Base-by-base conservation (phyloP, 2,888 invertebrate genomes). In the Andrena fulva region DNA sequence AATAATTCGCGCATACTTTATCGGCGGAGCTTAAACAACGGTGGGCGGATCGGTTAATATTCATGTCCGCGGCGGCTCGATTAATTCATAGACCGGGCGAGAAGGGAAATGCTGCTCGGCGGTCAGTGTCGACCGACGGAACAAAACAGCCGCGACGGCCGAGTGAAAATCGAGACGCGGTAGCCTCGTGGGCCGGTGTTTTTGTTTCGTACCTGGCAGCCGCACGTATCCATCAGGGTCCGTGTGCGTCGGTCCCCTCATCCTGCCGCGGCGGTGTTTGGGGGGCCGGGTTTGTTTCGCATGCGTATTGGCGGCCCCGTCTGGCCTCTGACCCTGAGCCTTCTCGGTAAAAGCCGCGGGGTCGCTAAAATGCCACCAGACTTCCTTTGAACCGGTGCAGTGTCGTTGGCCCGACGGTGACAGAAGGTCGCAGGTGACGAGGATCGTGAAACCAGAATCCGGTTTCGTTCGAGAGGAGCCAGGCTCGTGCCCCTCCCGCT, bases 351-450 rank as follows among this genome's bases (percentile, higher is more conserved):
- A 82, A 88, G 87, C 85, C 89, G 86, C 89, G 89, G 42, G 89
- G 88, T 91, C 91, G 90, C 91, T 92, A 91, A 88, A 92, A 90
- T 90, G 91, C 88, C 90, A 91, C 89, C 90, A 92, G 91, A 91
- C 90, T 92, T 92, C 91, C 91, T 91, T 90, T 90, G 91, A 91
- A 90, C 87, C 90, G 88, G 89, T 85, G 85, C 86, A 80, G 88
- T 91, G 91, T 91, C 91, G 90, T 91, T 91, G 90, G 90, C 90
- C 90, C 85, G 78, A 48, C 89, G 87, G 88, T 90, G 87, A 87
- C 89, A 87, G 91, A 91, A 92, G 92, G 92, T 92, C 91, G 91
- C 91, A 91, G 91, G 91, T 91, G 91, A 91, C 90, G 90, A 91
- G 85, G 86, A 89, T 83, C 87, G 85, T 84, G 89, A 87, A 88